phyloP scores from a whole-genome alignment of 2,888 invertebrate species.

The Acleris sparsana region DNA sequence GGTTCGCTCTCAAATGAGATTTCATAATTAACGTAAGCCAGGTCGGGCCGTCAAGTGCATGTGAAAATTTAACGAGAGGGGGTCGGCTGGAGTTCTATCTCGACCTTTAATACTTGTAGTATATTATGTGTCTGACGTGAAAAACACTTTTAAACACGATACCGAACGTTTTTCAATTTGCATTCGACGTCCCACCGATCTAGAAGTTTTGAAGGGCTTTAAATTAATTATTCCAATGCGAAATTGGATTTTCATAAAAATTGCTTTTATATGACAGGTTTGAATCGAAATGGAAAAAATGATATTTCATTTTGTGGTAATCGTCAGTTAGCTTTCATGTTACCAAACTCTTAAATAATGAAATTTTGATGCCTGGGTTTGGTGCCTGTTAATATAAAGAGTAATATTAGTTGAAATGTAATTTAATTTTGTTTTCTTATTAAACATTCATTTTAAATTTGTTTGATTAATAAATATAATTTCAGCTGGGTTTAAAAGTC shows the following conservation, averaged over 20 bases:
- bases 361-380: too few relatives aligned
- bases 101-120: constrained; percentile 50
- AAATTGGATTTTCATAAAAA: constrained; percentile 4
- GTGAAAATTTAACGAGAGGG: constrained; percentile 82
- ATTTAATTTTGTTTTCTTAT: too few relatives aligned
- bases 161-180: constrained; percentile 28
- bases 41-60: constrained; percentile 80
- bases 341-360: too few relatives aligned
- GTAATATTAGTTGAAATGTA: too few relatives aligned
- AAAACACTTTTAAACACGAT: constrained; percentile 55
- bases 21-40: constrained; percentile 82
- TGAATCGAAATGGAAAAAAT: not conserved
- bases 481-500: too few relatives aligned
- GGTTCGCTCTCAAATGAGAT: constrained; percentile 78
- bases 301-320: too few relatives aligned
- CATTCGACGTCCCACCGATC: constrained; percentile 11
- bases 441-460: too few relatives aligned
- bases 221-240: constrained; percentile 13
- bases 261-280: not conserved
- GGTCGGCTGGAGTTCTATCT: constrained; percentile 65
- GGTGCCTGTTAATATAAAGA: too few relatives aligned
- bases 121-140: constrained; percentile 57
- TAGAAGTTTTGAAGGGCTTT: constrained; percentile 10
- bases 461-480: too few relatives aligned
- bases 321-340: too few relatives aligned